phyloP scores from a whole-genome alignment of 2,888 invertebrate species.

The Gymnocheta viridis region DNA sequence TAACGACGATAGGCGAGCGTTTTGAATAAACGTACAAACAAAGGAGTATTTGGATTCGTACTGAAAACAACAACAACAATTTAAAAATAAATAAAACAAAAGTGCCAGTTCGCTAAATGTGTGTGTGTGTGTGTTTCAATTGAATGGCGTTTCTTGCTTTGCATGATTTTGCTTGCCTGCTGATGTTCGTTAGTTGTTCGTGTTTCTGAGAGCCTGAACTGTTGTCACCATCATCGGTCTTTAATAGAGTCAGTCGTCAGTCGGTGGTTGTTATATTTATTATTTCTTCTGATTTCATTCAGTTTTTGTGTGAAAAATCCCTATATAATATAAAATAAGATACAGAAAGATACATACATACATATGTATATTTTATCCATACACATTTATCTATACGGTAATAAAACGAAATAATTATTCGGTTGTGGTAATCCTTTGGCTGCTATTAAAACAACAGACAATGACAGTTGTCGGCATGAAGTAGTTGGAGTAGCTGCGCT shows the following conservation, averaged over 20 bases:
- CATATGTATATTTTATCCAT: constrained; percentile 11
- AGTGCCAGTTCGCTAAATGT: constrained; percentile 24
- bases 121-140: constrained; percentile 26
- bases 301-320: constrained; percentile 60
- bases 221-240: constrained; percentile 71
- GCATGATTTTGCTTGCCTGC: constrained; percentile 53
- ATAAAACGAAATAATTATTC: constrained; percentile 75
- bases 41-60: constrained; percentile 22
- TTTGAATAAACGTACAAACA: constrained; percentile 20
- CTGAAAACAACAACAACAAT: neutral
- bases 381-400: constrained; percentile 70
- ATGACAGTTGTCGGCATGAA: neutral
- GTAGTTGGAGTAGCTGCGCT: neutral
- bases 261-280: constrained; percentile 70
- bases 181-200: constrained; percentile 51
- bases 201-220: constrained; percentile 71
- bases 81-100: neutral
- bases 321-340: neutral
- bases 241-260: constrained; percentile 44
- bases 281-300: constrained; percentile 77
- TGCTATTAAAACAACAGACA: constrained; percentile 37
- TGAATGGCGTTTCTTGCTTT: constrained; percentile 46
- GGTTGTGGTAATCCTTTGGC: constrained; percentile 60
- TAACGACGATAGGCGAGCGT: constrained; percentile 16
- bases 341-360: constrained; percentile 24